These are phyloP conservation scores for Drosophila suboccidentalis DNA, from an alignment of 2,888 invertebrate genomes.

Conservation along the genomic window DNA sequence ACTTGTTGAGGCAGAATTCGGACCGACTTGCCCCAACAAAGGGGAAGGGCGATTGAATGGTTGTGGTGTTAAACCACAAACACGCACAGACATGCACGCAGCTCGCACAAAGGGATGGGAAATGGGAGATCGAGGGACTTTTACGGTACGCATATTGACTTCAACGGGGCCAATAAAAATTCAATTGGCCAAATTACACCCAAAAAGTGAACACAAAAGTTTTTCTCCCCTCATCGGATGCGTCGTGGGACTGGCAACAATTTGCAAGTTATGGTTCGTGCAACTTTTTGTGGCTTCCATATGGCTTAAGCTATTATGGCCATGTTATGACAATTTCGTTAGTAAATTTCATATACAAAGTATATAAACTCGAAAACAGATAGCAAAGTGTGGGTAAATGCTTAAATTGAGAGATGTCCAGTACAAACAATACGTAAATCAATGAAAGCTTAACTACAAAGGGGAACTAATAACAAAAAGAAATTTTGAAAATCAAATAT, in stretches of 20 bases:
- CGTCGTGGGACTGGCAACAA: conserved; percentile 31
- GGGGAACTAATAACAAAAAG: too few species aligned
- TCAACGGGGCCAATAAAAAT: conserved; percentile 56
- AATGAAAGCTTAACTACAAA: neutral
- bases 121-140: conserved; percentile 3
- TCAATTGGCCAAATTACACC: conserved; percentile 72
- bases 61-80: conserved; percentile 59
- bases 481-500: too few species aligned
- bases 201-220: conserved; percentile 49
- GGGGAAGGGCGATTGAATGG: conserved; percentile 37
- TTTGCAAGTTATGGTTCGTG: conserved; percentile 46
- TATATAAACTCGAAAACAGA: conserved; percentile 7
- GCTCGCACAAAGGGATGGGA: conserved; percentile 14
- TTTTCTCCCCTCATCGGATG: conserved; percentile 13
- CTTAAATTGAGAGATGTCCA: neutral
- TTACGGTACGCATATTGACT: conserved; percentile 29
- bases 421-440: neutral
- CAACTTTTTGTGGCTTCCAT: conserved; percentile 43
- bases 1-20: conserved; percentile 54
- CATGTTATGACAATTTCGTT: conserved; percentile 52
- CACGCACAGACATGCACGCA: conserved; percentile 58
- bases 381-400: neutral
- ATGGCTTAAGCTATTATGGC: conserved; percentile 32
- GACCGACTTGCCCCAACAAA: conserved; percentile 27
- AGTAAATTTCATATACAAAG: conserved; percentile 38